Evolutionary conservation across 2,113 vertebrate species (phyloP), one percentile per base, ranked within the genome.

Genomic region (Mandrillus leucophaeus): DNA sequence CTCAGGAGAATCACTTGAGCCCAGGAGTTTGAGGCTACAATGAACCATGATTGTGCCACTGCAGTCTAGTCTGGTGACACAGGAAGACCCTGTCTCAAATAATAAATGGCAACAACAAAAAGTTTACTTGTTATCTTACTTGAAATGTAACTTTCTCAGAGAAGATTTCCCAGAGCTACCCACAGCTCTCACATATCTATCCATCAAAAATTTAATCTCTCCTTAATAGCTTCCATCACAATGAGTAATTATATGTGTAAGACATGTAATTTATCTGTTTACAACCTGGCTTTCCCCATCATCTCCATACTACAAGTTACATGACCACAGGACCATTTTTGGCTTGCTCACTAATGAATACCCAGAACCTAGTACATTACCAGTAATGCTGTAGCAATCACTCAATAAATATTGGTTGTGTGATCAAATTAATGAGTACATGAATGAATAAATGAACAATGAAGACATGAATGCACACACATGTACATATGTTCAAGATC

Each of bases 181-280:
- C 85, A 78, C 43, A 45, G 43, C 32, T 93, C 68, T 94, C 73
- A 82, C 18, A 9, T 12, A 38, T 82, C 61, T 66, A n/a, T 16
- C 61, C 90, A 97, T 94, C 90, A 73, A 89, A 95, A 96, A 38
- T 79, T 55, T 93, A 93, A 91, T 97, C 96, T 96, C 83, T 87
- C 38, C 32, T 92, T 97, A 97, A 90, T 92, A 80, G 66, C 64
- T 18, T 93, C 50, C 76, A 84, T 48, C 94, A 75, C 66, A 96
- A 81, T 86, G 88, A 64, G 35, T 95, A 97, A 98, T 98, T 96
- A 98, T 78, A 88, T 38, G 50, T 35, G 10, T 75, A 90, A 97
- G 90, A 73, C 84, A 35, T 97, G 32, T 97, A 95, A 97, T 97
- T 97, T 92, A 93, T 88, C 82, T 97, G 92, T 93, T 97, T 85